Evolutionary conservation across 1,140 invertebrate genomes (phyloP), one percentile per base, ranked within the genome.

Genomic region (Calephelis virginiensis): DNA sequence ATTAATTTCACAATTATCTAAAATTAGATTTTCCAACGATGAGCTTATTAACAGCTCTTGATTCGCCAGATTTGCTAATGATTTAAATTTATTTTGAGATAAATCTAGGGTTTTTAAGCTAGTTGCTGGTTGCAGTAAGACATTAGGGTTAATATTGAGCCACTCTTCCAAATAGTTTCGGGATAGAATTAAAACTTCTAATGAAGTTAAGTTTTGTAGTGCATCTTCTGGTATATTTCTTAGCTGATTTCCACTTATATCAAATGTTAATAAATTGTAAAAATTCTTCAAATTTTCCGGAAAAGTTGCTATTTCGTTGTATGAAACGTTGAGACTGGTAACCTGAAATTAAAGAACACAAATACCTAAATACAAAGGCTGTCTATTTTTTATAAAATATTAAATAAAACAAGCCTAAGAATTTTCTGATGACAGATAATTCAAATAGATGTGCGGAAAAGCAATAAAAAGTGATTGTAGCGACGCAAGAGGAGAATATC

Each of bases 261-360:
- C 93, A 56, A 94, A 80, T 47, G 82, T 84, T 56, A 91, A 74
- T 59, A 94, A 77, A n/a, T 91, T 89, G 43, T 78, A 81, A 50
- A 74, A 89, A 83, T 40, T 85, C 65, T 11, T 82, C 63, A 76
- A 89, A 72, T 68, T 92, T 48, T 76, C 71, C 11, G 92, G 91
- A 62, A 95, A 78, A 0, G 72, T 70, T 6, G 83, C 82, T 61
- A 96, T 93, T 61, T 93, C 92, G 68, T 96, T 96, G 70, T 92
- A 92, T 0, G 95, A 95, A 64, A 95, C 72, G 73, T 95, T 88
- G 13, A 90, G 74, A 17, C 78, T 79, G n/a, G 70, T 79, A 11
- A 90, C 86, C 92, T 92, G 85, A 74, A 91, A 92, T n/a, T 40
- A 40, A 13, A 43, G 49, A 48, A 53, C 4, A 9, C 5, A 28